Evolutionary conservation across 2,888 invertebrate genomes (phyloP).

Genomic region (Pycnomerus fuliginosus): DNA sequence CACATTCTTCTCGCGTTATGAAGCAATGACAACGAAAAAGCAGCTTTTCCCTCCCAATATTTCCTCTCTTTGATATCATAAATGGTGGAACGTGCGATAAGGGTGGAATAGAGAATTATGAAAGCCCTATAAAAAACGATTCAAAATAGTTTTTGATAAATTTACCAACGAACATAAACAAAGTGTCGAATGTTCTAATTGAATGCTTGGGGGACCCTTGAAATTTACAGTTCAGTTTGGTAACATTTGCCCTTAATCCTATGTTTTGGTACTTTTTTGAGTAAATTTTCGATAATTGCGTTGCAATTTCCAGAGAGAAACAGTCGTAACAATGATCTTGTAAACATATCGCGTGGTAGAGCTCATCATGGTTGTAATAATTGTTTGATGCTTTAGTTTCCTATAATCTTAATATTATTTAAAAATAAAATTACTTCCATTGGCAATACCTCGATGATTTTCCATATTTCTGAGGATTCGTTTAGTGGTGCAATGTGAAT

Average conservation of each 20-base stretch:
- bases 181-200: background rate
- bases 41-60: conserved; percentile 1
- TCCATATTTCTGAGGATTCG: conserved; percentile 27
- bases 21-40: conserved; percentile 27
- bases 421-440: conserved; percentile 1
- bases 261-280: conserved; percentile 21
- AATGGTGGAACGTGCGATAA: background rate
- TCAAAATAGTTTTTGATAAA: too few relatives aligned
- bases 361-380: conserved; percentile 33
- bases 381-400: conserved; percentile 19
- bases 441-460: conserved; percentile 29
- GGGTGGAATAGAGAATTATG: background rate
- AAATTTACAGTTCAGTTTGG: conserved; percentile 3
- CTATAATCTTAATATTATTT: conserved; percentile 5
- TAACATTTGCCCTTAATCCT: conserved; percentile 8
- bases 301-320: too few relatives aligned
- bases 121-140: conserved; percentile 4
- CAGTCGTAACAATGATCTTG: too few relatives aligned
- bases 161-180: background rate
- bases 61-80: conserved; percentile 3
- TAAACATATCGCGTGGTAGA: conserved; percentile 32
- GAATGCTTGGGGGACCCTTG: background rate
- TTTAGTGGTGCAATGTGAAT: conserved; percentile 17
- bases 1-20: conserved; percentile 28
- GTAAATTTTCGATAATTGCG: conserved; percentile 26